Percentiles rank a stretch among this genome's conserved stretches.
These are phyloP conservation scores for Zaprionus ornatus DNA, from an alignment of 1,140 invertebrate genomes.

Conservation along the genomic window DNA sequence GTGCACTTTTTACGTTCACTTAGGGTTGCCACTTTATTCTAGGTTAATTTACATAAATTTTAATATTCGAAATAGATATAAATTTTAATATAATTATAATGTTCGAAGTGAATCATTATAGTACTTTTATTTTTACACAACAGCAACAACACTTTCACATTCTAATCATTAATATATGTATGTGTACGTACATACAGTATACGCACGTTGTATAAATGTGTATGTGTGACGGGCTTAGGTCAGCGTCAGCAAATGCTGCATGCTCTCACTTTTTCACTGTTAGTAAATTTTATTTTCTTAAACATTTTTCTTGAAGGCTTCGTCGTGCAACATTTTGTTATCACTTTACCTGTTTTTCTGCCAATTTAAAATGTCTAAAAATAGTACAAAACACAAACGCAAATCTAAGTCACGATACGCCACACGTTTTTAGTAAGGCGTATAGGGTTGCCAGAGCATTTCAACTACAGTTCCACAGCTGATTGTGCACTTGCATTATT, in stretches of 20 bases:
- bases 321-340: background rate
- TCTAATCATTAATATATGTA: conserved; percentile 37
- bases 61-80: conserved; percentile 26
- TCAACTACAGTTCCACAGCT: conserved; percentile 50
- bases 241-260: conserved; percentile 52
- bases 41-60: background rate
- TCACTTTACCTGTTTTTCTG: conserved; percentile 53
- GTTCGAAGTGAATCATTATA: conserved; percentile 17
- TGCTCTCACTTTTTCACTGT: conserved; percentile 16
- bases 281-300: background rate
- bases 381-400: conserved; percentile 50
- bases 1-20: conserved; percentile 27
- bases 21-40: conserved; percentile 24
- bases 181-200: conserved; percentile 14
- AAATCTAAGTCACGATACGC: conserved; percentile 61
- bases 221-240: conserved; percentile 66
- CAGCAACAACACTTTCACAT: conserved; percentile 76
- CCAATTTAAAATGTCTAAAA: conserved; percentile 47
- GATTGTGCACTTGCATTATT: conserved; percentile 39
- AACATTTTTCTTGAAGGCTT: background rate
- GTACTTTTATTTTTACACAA: conserved; percentile 52
- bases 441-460: conserved; percentile 52
- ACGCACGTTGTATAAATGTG: conserved; percentile 24
- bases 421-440: conserved; percentile 66
- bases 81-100: too few species aligned